phyloP scores from a whole-genome alignment of 1,140 invertebrate genomes.

The Anastrepha obliqua region DNA sequence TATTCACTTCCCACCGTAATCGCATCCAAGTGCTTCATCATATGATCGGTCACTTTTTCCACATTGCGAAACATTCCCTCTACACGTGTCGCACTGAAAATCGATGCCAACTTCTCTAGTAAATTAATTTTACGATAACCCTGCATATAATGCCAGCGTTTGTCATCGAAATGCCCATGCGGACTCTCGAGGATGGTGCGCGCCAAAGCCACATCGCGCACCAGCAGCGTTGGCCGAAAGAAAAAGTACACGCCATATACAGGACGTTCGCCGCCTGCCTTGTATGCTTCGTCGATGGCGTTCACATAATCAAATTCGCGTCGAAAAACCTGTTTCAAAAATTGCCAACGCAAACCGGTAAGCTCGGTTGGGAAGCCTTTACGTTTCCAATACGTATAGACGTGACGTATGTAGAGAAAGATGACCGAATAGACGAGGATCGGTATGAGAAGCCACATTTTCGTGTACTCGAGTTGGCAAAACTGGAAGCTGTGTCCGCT shows the following conservation, averaged over 20 bases:
- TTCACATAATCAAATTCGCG: slow-evolving; percentile 68
- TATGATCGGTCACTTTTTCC: slow-evolving; percentile 63
- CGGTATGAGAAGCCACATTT: slow-evolving; percentile 70
- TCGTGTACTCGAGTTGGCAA: background rate
- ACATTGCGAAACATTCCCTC: slow-evolving; percentile 63
- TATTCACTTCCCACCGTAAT: slow-evolving; percentile 22
- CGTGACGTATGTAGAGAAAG: slow-evolving; percentile 67
- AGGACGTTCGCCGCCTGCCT: slow-evolving; percentile 61
- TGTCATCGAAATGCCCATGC: slow-evolving; percentile 64
- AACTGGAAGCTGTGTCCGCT: background rate
- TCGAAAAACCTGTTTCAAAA: slow-evolving; percentile 63
- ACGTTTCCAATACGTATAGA: slow-evolving; percentile 69
- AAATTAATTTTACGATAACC: slow-evolving; percentile 67
- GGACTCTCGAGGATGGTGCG: slow-evolving; percentile 63
- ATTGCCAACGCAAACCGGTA: slow-evolving; percentile 61
- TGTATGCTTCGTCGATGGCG: slow-evolving; percentile 68
- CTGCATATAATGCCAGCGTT: slow-evolving; percentile 67
- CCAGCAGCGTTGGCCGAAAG: slow-evolving; percentile 66
- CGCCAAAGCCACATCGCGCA: slow-evolving; percentile 66
- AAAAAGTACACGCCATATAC: slow-evolving; percentile 67
- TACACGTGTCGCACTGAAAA: slow-evolving; percentile 61
- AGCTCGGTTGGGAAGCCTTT: slow-evolving; percentile 68
- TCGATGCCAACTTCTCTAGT: slow-evolving; percentile 66
- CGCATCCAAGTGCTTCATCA: slow-evolving; percentile 62
- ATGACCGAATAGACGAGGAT: slow-evolving; percentile 66